Evolutionary conservation across 1,140 invertebrate genomes (phyloP).

Genomic region (Conus betulinus): DNA sequence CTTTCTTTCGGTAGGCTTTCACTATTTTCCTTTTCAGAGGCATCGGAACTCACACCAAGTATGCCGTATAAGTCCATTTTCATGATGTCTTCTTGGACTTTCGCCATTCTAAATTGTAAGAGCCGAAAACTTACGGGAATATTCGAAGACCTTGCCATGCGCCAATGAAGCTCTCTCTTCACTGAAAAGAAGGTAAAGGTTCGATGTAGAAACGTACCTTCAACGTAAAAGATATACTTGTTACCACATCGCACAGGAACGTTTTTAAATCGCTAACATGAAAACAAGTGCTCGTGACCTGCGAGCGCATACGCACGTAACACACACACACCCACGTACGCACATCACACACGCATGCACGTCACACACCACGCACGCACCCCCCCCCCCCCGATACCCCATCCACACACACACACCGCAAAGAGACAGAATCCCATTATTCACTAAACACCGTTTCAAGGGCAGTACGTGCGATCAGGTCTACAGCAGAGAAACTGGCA

Average conservation of each 20-base stretch:
- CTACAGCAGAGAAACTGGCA: too few relatives aligned
- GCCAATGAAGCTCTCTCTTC: background rate
- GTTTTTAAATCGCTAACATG: too few relatives aligned
- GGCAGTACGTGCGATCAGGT: too few relatives aligned
- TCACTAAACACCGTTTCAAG: too few relatives aligned
- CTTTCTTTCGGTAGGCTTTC: slow-evolving; percentile 94
- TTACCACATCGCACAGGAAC: background rate
- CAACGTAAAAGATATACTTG: background rate
- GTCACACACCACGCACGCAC: too few relatives aligned
- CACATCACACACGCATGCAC: too few relatives aligned
- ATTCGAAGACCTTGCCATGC: background rate
- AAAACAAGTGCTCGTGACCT: background rate
- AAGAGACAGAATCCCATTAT: too few relatives aligned
- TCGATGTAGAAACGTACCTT: background rate
- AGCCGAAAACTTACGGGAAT: background rate
- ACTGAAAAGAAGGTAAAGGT: background rate
- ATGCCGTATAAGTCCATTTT: slow-evolving; percentile 88
- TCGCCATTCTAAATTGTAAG: background rate
- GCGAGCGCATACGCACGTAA: background rate
- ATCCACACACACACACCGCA: too few relatives aligned
- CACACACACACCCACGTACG: too few relatives aligned
- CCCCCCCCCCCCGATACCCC: too few relatives aligned
- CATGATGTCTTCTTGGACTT: slow-evolving; percentile 62
- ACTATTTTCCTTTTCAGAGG: slow-evolving; percentile 88
- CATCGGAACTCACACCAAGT: slow-evolving; percentile 82